phyloP scores from a whole-genome alignment of 1,140 invertebrate genomes.

The Drosophila nebulosa region DNA sequence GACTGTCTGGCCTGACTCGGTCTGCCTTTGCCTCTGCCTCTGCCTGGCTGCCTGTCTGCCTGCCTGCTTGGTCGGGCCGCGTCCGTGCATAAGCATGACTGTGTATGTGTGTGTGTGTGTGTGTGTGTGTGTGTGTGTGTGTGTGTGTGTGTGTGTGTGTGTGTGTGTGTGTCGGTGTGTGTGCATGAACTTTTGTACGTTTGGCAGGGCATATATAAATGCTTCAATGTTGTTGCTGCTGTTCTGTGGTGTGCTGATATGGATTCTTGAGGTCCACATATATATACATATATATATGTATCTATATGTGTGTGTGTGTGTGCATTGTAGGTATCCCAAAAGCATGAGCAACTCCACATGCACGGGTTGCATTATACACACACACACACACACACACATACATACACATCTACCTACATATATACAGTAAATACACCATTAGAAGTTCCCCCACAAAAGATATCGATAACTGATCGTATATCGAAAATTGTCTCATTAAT shows the following conservation, averaged over 20 bases:
- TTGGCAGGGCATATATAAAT: constrained; percentile 59
- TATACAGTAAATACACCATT: background rate
- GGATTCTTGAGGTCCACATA: constrained; percentile 46
- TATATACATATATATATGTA: background rate
- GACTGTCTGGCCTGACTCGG: constrained; percentile 73
- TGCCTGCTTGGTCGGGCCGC: too few species aligned
- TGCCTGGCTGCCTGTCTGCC: too few species aligned
- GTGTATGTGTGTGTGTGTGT: too few species aligned
- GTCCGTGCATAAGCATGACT: background rate
- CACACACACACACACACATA: background rate
- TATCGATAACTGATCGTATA: too few species aligned
- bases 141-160: constrained; percentile 27
- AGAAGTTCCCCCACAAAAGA: background rate
- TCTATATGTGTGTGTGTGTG: constrained; percentile 1
- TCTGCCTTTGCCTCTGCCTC: constrained; percentile 4
- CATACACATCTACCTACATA: background rate
- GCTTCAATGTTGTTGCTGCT: constrained; percentile 51
- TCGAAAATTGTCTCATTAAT: too few species aligned
- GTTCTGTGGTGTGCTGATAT: constrained; percentile 60
- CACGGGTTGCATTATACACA: constrained; percentile 26
- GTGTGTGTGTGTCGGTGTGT: constrained; percentile 36
- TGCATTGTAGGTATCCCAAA: constrained; percentile 52
- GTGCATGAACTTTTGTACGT: constrained; percentile 54
- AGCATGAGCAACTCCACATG: constrained; percentile 28
- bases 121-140: background rate